These are phyloP conservation scores for Drosophila formosana DNA, from an alignment of 2,888 invertebrate genomes.

Conservation along the genomic window DNA sequence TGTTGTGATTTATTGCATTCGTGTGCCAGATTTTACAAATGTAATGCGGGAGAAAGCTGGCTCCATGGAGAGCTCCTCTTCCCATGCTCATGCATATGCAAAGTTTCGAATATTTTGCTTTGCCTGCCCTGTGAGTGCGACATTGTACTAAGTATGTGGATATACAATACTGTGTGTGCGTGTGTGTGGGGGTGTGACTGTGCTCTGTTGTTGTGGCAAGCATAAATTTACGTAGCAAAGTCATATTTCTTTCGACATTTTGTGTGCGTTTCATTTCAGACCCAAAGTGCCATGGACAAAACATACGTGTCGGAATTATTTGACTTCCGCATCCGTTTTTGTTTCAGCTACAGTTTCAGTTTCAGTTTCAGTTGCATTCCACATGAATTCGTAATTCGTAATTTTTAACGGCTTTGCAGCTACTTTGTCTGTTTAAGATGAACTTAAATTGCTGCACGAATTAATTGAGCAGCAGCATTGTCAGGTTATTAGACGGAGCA, in stretches of 20 bases:
- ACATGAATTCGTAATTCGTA: conserved; percentile 28
- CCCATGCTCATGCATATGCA: conserved; percentile 72
- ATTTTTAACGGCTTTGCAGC: conserved; percentile 30
- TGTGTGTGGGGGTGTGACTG: conserved; percentile 14
- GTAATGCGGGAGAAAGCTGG: conserved; percentile 57
- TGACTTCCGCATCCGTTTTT: conserved; percentile 63
- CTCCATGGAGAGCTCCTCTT: conserved; percentile 37
- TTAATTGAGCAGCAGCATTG: conserved; percentile 19
- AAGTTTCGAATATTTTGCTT: conserved; percentile 79
- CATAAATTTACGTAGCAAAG: conserved; percentile 75
- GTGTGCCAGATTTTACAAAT: conserved; percentile 84
- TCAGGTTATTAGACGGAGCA: conserved; percentile 5
- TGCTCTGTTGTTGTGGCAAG: conserved; percentile 17
- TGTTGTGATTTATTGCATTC: conserved; percentile 83
- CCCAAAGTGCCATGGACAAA: conserved; percentile 74
- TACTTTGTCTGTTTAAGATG: conserved; percentile 1
- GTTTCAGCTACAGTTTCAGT: background rate
- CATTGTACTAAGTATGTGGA: conserved; percentile 54
- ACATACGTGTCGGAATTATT: conserved; percentile 80
- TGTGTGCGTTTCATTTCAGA: conserved; percentile 69
- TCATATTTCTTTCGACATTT: conserved; percentile 75
- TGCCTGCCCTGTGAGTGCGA: conserved; percentile 62
- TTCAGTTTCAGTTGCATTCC: background rate
- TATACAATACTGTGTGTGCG: conserved; percentile 19
- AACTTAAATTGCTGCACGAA: background rate